Evolutionary conservation across 1,140 invertebrate genomes (phyloP).

Genomic region (Lineus longissimus): DNA sequence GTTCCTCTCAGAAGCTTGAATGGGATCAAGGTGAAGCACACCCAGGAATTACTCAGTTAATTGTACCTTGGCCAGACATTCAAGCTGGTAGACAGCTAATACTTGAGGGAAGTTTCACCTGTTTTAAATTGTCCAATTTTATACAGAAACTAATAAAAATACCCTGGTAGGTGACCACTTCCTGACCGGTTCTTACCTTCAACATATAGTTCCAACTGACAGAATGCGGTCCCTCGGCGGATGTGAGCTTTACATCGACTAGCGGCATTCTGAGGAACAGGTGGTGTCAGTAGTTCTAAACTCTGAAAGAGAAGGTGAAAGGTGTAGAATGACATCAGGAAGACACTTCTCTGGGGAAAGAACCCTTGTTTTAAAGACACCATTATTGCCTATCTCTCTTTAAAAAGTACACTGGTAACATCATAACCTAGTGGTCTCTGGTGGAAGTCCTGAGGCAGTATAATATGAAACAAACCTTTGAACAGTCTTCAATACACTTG

Average conservation of each 20-base stretch:
- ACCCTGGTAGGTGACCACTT: too few relatives aligned
- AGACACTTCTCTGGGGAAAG: neutral
- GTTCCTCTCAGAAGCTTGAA: neutral
- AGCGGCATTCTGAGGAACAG: slow-evolving; percentile 66
- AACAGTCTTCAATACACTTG: slow-evolving; percentile 65
- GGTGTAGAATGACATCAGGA: neutral
- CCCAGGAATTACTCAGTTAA: neutral
- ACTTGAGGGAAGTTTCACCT: too few relatives aligned
- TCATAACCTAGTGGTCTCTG: too few relatives aligned
- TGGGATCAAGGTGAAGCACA: neutral
- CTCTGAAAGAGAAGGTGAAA: slow-evolving; percentile 56
- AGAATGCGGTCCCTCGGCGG: slow-evolving; percentile 68
- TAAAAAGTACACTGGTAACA: too few relatives aligned
- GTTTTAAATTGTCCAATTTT: too few relatives aligned
- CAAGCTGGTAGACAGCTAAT: too few relatives aligned
- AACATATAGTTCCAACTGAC: slow-evolving; percentile 65
- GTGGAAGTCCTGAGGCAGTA: too few relatives aligned
- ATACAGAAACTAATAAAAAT: too few relatives aligned
- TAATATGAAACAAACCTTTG: slow-evolving; percentile 57
- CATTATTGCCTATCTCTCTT: too few relatives aligned
- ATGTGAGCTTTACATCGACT: slow-evolving; percentile 68
- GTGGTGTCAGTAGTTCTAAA: slow-evolving; percentile 68
- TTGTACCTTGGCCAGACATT: too few relatives aligned
- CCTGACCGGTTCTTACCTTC: slow-evolving; percentile 56
- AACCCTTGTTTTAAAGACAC: too few relatives aligned